These are phyloP conservation scores for Smittia aterrima DNA, from an alignment of 2,888 invertebrate genomes.

Conservation along the genomic window DNA sequence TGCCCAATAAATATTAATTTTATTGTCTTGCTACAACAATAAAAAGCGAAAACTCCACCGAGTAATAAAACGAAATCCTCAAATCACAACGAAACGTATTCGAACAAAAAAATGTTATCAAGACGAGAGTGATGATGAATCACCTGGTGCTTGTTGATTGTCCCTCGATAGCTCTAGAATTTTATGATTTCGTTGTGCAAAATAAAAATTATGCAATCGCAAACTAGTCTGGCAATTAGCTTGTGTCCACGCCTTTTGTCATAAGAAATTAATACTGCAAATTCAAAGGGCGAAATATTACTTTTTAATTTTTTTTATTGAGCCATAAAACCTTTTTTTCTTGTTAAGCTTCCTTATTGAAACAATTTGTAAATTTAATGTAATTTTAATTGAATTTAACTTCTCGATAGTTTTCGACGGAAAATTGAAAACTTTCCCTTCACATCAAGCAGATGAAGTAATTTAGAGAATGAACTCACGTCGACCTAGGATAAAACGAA, in stretches of 20 bases:
- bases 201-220: too few species aligned
- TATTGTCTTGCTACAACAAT: slow-evolving; percentile 11
- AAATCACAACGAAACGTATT: background rate
- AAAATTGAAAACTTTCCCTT: too few species aligned
- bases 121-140: background rate
- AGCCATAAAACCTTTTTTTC: background rate
- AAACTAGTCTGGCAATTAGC: too few species aligned
- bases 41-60: background rate
- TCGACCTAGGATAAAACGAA: background rate
- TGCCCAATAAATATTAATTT: slow-evolving; percentile 10
- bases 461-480: too few species aligned
- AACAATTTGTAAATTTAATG: background rate
- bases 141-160: slow-evolving; percentile 1
- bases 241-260: too few species aligned
- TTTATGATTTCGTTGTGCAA: background rate
- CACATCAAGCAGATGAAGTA: background rate
- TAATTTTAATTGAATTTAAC: background rate
- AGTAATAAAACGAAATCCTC: background rate
- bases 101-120: background rate
- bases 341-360: background rate
- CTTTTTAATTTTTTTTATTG: background rate
- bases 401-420: background rate
- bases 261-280: too few species aligned
- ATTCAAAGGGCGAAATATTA: background rate
- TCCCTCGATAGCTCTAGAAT: background rate